Percentiles rank a stretch among this genome's conserved stretches.
Evolutionary conservation across 1,140 invertebrate species (phyloP).

Genomic region (Drosophila guanche): DNA sequence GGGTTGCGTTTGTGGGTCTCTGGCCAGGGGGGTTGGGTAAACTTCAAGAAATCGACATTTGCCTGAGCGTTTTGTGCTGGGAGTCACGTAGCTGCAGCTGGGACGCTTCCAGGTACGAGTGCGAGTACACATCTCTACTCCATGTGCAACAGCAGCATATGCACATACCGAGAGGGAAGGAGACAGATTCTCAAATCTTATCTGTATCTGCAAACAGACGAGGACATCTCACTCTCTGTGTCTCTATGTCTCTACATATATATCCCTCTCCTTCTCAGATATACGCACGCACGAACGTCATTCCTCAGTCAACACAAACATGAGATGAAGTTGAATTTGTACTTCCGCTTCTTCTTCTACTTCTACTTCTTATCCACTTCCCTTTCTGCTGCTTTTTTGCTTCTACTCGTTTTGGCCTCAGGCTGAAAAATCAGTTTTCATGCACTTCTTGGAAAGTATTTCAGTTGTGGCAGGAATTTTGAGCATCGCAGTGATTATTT

Average conservation of each 20-base stretch:
- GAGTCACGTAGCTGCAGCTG: slow-evolving; percentile 64
- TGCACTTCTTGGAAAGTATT: too few relatives aligned
- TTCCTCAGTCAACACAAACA: slow-evolving; percentile 63
- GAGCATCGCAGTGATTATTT: too few relatives aligned
- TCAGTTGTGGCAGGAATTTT: too few relatives aligned
- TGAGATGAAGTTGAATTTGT: slow-evolving; percentile 66
- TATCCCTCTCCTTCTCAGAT: slow-evolving; percentile 17
- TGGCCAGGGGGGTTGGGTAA: slow-evolving; percentile 12
- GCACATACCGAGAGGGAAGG: slow-evolving; percentile 27
- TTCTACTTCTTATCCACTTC: slow-evolving; percentile 26
- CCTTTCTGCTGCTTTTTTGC: slow-evolving; percentile 31
- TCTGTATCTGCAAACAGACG: slow-evolving; percentile 74
- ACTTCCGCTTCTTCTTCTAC: slow-evolving; percentile 65
- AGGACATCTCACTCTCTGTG: slow-evolving; percentile 14
- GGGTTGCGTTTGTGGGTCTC: neutral
- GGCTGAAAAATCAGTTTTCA: slow-evolving; percentile 69
- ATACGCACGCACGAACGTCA: slow-evolving; percentile 22
- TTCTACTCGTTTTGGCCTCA: slow-evolving; percentile 45
- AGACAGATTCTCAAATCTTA: slow-evolving; percentile 32
- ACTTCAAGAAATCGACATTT: slow-evolving; percentile 70
- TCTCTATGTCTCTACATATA: too few relatives aligned
- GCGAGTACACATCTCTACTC: slow-evolving; percentile 14
- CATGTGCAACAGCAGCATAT: slow-evolving; percentile 45
- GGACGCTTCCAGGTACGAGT: slow-evolving; percentile 56
- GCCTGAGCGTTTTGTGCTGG: slow-evolving; percentile 26